Percentiles rank a stretch among this genome's conserved stretches.
phyloP scores from a whole-genome alignment of 2,888 invertebrate species.

The Meteorus cinctellus region DNA sequence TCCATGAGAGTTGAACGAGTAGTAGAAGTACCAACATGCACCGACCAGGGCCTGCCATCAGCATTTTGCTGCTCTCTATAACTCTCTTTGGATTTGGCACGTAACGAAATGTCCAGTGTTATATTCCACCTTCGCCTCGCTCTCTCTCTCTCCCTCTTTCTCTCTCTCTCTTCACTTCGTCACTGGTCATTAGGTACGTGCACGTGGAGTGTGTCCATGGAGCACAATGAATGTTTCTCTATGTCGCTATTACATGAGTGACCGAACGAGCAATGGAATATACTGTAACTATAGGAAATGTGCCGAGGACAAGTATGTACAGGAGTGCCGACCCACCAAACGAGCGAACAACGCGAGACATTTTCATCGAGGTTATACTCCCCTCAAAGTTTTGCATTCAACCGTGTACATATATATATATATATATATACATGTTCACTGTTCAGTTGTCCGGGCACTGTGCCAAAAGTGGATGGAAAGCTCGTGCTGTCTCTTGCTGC shows the following conservation, averaged over 20 bases:
- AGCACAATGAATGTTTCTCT: conserved; percentile 34
- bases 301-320: conserved; percentile 20
- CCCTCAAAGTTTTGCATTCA: conserved; percentile 41
- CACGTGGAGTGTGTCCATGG: conserved; percentile 22
- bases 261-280: conserved; percentile 31
- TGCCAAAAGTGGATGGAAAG: conserved; percentile 19
- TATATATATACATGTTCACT: not conserved
- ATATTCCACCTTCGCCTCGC: conserved; percentile 27
- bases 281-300: conserved; percentile 27
- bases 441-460: not conserved
- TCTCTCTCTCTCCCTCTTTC: conserved; percentile 19
- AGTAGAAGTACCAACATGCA: conserved; percentile 26
- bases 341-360: conserved; percentile 34
- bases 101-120: conserved; percentile 47
- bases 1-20: conserved; percentile 30
- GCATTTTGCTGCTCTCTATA: conserved; percentile 34
- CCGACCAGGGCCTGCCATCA: conserved; percentile 18
- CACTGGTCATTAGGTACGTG: conserved; percentile 46
- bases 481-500: conserved; percentile 15
- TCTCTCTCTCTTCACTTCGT: conserved; percentile 31
- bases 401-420: not conserved
- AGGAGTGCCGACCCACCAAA: conserved; percentile 24
- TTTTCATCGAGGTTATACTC: conserved; percentile 30
- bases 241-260: conserved; percentile 17
- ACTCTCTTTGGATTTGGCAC: conserved; percentile 45